phyloP scores from a whole-genome alignment of 92 coral and sea anemone species.

The Siderastrea siderea region DNA sequence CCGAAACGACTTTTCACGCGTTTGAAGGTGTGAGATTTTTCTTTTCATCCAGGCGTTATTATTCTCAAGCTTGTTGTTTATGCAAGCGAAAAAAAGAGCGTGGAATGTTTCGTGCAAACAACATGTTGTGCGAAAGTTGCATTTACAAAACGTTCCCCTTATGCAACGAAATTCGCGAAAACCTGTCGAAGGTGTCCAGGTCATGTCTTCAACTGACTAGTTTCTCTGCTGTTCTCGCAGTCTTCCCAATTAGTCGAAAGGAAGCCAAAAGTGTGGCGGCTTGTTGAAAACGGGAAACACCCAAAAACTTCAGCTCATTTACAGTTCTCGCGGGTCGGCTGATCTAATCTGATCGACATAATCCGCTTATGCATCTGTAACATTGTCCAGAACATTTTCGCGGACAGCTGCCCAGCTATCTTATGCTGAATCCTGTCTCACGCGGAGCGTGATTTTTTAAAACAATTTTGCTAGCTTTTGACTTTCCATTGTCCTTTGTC shows the following conservation, averaged over 20 bases:
- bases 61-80: too few species aligned
- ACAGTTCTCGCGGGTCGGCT: background rate
- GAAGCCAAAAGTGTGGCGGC: constrained; percentile 22
- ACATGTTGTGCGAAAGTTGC: background rate
- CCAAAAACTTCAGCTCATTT: background rate
- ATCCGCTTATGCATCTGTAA: background rate
- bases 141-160: too few species aligned
- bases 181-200: too few species aligned
- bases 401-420: background rate
- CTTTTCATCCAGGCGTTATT: background rate
- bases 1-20: constrained; percentile 15
- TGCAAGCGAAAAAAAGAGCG: too few species aligned
- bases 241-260: background rate
- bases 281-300: background rate
- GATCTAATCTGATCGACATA: background rate
- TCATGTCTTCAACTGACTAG: background rate
- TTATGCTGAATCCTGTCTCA: background rate
- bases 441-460: background rate
- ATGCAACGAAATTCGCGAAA: too few species aligned
- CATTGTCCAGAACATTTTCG: background rate
- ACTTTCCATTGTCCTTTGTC: background rate
- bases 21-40: background rate
- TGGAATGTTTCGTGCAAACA: background rate
- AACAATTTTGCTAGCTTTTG: background rate
- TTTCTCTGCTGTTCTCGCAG: background rate